Evolutionary conservation across 2,113 vertebrate species (phyloP), one percentile per base, ranked within the genome.

Genomic region (Ctenodactylus gundi): DNA sequence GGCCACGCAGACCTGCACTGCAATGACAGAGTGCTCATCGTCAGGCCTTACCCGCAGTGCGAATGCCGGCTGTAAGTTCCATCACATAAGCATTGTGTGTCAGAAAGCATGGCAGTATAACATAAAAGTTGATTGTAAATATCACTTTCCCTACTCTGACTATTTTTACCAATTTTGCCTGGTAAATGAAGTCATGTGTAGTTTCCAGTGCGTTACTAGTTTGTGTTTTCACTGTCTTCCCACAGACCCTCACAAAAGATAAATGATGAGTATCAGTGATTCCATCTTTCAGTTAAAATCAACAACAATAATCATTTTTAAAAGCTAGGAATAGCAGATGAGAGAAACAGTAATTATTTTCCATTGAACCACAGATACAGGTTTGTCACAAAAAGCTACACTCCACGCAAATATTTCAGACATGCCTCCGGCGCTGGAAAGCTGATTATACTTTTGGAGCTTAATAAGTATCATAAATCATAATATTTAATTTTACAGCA

Each of bases 391-490:
- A 36, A 83, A 87, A 75, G 81, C 49, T 76, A 0, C 20, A 82
- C 60, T 78, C 51, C 23, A 76, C 20, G 85, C 36, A 84, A 31
- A 3, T 93, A 94, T 27, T 96, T 96, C 77, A 87, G 15, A 83
- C 8, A 57, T 95, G 90, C 91, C 55, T 95, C 41, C 57, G 29
- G 85, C 36, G 75, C 4, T 94, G 89, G 70, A 95, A 80, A 75
- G 93, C 23, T 93, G 95, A 96, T 97, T 97, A 94, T 1, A 73
- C 49, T 78, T 85, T 96, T 93, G 87, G 72, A 94, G 39, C 34
- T 96, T 96, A 95, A 92, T 96, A 83, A 94, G 34, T 72, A 87
- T n/a, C 91, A 94, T 94, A 96, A 96, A 96, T 95, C 85, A 97
- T 78, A 81, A 80, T 53, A 2, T 73, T 96, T 96, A 96, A 97